Evolutionary conservation across 2,888 invertebrate species (phyloP).

Genomic region (Orthosia cruda): DNA sequence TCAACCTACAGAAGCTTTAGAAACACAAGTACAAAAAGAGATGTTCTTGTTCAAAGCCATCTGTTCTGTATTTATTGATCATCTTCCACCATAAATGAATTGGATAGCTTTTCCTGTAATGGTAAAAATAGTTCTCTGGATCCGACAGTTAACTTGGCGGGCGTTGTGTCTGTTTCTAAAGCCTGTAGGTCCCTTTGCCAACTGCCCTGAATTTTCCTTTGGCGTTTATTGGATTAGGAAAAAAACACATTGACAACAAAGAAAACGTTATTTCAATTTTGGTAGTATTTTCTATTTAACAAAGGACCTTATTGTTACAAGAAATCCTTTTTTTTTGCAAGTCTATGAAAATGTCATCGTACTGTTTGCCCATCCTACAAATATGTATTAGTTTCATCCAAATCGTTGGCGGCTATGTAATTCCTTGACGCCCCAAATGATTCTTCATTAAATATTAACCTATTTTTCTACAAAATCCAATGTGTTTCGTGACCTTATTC

Average conservation of each 20-base stretch:
- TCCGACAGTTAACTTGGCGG: conserved; percentile 46
- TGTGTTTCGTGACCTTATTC: neutral
- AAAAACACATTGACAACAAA: conserved; percentile 24
- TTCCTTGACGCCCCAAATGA: no score
- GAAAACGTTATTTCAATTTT: conserved; percentile 16
- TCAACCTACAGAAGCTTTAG: neutral
- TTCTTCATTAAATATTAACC: neutral
- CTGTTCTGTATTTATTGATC: conserved; percentile 29
- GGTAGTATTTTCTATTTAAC: conserved; percentile 6
- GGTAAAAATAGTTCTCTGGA: conserved; percentile 41
- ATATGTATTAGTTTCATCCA: neutral
- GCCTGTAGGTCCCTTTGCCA: conserved; percentile 33
- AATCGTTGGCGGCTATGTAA: neutral
- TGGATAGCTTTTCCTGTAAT: conserved; percentile 35
- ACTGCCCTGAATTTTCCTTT: conserved; percentile 22
- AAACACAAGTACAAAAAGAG: neutral
- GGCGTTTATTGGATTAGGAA: conserved; percentile 45
- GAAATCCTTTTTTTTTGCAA: no score
- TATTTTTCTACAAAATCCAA: neutral
- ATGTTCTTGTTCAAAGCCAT: conserved; percentile 27
- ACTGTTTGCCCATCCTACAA: neutral
- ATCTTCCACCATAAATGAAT: conserved; percentile 39
- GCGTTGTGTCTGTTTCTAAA: conserved; percentile 55
- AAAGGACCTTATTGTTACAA: neutral
- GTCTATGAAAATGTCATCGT: no score